These are phyloP conservation scores for Pseudochaenichthys georgianus DNA, from an alignment of 2,797 vertebrate species.

Conservation along the genomic window DNA sequence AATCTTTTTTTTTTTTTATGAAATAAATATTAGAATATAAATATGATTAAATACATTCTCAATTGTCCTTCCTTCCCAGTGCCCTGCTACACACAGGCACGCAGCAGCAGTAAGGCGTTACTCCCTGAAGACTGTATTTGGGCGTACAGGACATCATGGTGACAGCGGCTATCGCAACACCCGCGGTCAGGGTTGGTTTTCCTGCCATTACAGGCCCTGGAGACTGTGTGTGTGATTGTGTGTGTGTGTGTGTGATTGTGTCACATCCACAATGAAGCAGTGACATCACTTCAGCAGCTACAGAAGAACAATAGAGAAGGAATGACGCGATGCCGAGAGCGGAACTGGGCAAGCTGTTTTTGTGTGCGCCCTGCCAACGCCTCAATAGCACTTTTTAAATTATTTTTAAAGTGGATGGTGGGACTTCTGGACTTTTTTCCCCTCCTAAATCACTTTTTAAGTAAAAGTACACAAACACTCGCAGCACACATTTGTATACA, in stretches of 20 bases:
- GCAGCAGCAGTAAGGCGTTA: constrained; percentile 20
- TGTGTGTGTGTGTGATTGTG: constrained; percentile 49
- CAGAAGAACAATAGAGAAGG: constrained; percentile 77
- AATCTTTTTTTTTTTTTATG: background rate
- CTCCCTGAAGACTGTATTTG: constrained; percentile 37
- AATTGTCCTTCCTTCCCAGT: background rate
- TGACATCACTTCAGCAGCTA: constrained; percentile 76
- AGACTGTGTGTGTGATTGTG: too few relatives aligned
- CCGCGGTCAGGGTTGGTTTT: constrained; percentile 51
- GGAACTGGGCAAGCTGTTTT: constrained; percentile 76
- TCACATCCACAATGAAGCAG: constrained; percentile 64
- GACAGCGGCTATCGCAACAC: constrained; percentile 51
- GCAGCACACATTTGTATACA: constrained; percentile 15
- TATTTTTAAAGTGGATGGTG: constrained; percentile 14
- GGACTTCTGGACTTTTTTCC: background rate
- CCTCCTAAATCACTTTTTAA: background rate
- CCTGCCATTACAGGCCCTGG: constrained; percentile 48
- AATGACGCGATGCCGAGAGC: constrained; percentile 71
- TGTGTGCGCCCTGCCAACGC: constrained; percentile 47
- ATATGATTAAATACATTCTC: background rate
- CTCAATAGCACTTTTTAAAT: constrained; percentile 35
- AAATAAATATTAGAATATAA: background rate
- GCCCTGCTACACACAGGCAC: constrained; percentile 7
- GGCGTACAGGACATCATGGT: constrained; percentile 42
- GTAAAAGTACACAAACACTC: background rate